A percentile compares a stretch with the other conserved stretches of the same genome.
Conservation (phyloP, 2,797 vertebrate species). For the Acanthornis magna region DNA sequence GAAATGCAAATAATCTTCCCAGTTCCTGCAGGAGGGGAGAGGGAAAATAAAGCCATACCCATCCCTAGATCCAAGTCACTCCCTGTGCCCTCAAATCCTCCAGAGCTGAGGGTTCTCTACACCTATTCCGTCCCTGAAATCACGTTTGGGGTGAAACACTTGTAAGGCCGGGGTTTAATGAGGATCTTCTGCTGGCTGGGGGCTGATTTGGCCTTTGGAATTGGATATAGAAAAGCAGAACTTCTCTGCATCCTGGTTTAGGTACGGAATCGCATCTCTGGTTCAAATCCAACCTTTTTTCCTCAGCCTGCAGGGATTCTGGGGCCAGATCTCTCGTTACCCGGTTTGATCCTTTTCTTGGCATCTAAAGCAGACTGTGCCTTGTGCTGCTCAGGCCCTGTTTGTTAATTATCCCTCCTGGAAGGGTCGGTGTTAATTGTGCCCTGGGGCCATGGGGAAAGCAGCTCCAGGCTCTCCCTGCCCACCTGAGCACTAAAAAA, state of each 20-base stretch:
- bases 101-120: background rate
- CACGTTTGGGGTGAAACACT: background rate
- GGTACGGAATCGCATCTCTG: background rate
- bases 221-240: background rate
- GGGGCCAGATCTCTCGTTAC: background rate
- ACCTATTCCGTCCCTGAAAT: background rate
- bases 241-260: background rate
- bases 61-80: too few species aligned
- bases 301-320: background rate
- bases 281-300: background rate
- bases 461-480: background rate
- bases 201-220: background rate
- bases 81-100: background rate
- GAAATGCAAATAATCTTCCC: background rate
- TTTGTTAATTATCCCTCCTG: conserved; percentile 63
- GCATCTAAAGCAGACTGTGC: background rate
- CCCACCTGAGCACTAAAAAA: conserved; percentile 29
- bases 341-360: background rate
- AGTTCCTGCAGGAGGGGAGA: background rate
- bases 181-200: background rate
- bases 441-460: conserved; percentile 34
- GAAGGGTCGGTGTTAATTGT: conserved; percentile 68
- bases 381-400: conserved; percentile 44
- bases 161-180: background rate
- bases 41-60: fast-evolving